Percentiles rank a stretch among this genome's conserved stretches.
phyloP scores from a whole-genome alignment of 1,140 invertebrate species.

The Bombus superbus region DNA sequence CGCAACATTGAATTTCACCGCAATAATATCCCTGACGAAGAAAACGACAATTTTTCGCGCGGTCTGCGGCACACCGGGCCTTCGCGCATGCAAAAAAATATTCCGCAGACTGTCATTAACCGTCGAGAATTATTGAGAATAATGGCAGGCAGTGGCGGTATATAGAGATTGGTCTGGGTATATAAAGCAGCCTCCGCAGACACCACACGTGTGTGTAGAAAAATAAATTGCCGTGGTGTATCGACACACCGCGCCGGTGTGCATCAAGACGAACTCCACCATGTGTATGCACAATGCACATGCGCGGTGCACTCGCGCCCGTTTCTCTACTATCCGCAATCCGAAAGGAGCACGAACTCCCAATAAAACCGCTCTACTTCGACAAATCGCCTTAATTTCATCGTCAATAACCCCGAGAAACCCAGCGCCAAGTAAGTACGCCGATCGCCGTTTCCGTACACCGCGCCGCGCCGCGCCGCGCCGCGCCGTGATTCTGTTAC shows the following conservation, averaged over 20 bases:
- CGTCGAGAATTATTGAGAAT: background rate
- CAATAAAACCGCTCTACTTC: conserved; percentile 39
- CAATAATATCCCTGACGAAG: background rate
- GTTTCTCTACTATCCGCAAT: conserved; percentile 4
- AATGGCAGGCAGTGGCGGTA: background rate
- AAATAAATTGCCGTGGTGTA: conserved; percentile 2
- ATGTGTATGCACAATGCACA: background rate
- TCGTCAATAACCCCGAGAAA: conserved; percentile 48
- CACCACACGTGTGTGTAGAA: background rate
- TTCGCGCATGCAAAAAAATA: background rate
- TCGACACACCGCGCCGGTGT: background rate
- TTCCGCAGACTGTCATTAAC: background rate
- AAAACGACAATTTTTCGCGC: conserved; percentile 8
- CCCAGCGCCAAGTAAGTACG: conserved; percentile 37
- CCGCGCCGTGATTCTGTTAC: conserved; percentile 10
- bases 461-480: no score
- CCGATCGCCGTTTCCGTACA: conserved; percentile 11
- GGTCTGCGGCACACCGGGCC: background rate
- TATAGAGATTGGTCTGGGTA: background rate
- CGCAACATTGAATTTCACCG: conserved; percentile 34
- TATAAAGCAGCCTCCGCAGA: background rate
- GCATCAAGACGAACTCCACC: background rate
- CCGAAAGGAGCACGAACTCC: conserved; percentile 2
- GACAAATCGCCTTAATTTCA: conserved; percentile 55
- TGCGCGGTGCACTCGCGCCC: background rate